Conservation (phyloP, 2,888 invertebrate species). For the Yponomeuta evonymella region DNA sequence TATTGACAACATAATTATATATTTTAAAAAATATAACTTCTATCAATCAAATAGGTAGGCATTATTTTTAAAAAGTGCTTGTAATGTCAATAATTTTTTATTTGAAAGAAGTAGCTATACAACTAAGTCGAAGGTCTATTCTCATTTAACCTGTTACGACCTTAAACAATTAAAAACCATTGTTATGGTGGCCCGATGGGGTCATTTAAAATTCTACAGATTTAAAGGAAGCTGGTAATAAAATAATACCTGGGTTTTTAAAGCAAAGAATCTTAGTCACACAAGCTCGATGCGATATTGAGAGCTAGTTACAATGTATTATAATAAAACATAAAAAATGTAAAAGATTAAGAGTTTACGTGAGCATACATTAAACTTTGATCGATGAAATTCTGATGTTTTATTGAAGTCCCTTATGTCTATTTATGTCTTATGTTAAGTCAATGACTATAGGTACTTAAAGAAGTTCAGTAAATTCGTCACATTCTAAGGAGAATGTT, state of each 20-base stretch:
- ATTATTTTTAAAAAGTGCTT: constrained; percentile 26
- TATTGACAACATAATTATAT: constrained; percentile 36
- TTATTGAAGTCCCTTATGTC: constrained; percentile 23
- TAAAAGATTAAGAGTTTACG: constrained; percentile 61
- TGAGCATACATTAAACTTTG: constrained; percentile 59
- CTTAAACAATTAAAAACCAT: too few species aligned
- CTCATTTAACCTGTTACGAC: background rate
- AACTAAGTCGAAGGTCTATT: constrained; percentile 13
- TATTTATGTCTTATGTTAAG: too few species aligned
- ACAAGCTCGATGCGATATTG: constrained; percentile 51
- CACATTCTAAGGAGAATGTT: too few species aligned
- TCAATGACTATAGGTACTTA: too few species aligned
- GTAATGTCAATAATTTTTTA: background rate
- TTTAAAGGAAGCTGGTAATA: constrained; percentile 2
- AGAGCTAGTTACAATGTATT: constrained; percentile 62
- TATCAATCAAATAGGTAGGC: constrained; percentile 3
- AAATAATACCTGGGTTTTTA: constrained; percentile 43
- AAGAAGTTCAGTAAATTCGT: too few species aligned
- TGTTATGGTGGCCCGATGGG: too few species aligned
- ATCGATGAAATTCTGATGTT: constrained; percentile 34
- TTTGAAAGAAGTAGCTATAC: background rate
- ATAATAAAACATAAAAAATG: constrained; percentile 61
- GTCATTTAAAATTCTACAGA: too few species aligned
- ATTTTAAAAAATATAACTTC: constrained; percentile 33
- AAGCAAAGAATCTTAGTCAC: constrained; percentile 58